Evolutionary conservation across 2,113 vertebrate species (phyloP), one percentile per base, ranked within the genome.

Genomic region (Leptocoma aspasia): DNA sequence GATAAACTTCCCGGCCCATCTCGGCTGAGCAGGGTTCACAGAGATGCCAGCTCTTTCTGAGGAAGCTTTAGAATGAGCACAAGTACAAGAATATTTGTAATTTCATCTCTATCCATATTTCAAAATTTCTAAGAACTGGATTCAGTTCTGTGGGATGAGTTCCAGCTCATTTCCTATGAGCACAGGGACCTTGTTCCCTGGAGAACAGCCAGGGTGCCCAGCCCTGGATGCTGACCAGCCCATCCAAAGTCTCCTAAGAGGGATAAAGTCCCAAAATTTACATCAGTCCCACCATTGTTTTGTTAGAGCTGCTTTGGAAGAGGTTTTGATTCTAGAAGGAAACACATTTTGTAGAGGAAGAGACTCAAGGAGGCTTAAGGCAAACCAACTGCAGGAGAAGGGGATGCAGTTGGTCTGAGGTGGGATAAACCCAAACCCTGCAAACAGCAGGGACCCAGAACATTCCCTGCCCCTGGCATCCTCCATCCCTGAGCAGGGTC

Each of bases 391-490:
- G 65, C 89, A 73, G 75, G 45, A 66, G 13, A 9, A 89, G 89
- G 6, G 31, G 77, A 11, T 49, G 91, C 37, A 52, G 66, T 3
- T 13, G 50, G 56, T 42, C 24, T 9, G 70, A 39, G 66, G 30
- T 1, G n/a, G 90, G 79, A 41, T 21, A n/a, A 45, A 69, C 3
- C 54, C 91, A 60, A 60, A n/a, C 45, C 69, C 59, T 28, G 41
- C 31, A 3, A 8, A 4, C 0, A 5, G 2, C 35, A 79, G 65
- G 8, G 3, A 35, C 2, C 0, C 39, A 69, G 73, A 37, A 39
- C 61, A 5, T 5, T 24, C 49, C 89, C 81, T n/a, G 49, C 70
- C 80, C 0, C 17, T 5, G 44, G 7, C 49, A 23, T 1, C 1
- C 56, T 6, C 59, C 2, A 3, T 2, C 80, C 78, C 88, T 6